These are phyloP conservation scores for Tangara arthus DNA, from an alignment of 2,797 vertebrate genomes.

Conservation along the genomic window DNA sequence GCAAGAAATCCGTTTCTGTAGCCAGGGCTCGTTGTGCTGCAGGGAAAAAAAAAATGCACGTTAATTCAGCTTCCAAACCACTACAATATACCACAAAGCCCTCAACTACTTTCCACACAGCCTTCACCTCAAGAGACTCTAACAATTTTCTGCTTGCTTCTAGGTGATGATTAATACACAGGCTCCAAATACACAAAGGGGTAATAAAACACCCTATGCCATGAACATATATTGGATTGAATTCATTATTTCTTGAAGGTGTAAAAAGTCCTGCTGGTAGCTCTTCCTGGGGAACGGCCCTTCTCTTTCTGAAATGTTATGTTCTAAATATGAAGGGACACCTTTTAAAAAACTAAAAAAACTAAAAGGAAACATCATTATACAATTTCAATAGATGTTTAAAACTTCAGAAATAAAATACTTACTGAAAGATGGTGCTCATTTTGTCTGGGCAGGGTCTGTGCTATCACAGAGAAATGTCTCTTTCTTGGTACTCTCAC, in stretches of 20 bases:
- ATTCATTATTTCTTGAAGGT: slow-evolving; percentile 33
- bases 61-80: slow-evolving; percentile 34
- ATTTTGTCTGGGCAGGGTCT: not conserved
- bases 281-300: not conserved
- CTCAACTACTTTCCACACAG: slow-evolving; percentile 3
- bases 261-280: not conserved
- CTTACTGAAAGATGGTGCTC: not conserved
- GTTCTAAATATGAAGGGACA: not conserved
- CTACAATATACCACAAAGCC: slow-evolving; percentile 2
- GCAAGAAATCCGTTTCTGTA: slow-evolving; percentile 15
- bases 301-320: not conserved
- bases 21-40: not conserved
- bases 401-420: not conserved
- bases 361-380: not conserved
- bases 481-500: not conserved
- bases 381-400: not conserved
- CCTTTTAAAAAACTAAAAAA: not conserved
- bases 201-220: slow-evolving; percentile 18
- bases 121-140: slow-evolving; percentile 34
- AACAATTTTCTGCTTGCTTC: slow-evolving; percentile 46
- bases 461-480: not conserved
- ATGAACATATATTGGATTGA: not conserved
- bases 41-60: not conserved
- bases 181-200: not conserved
- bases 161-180: slow-evolving; percentile 48